Conservation (phyloP, 30 jellyfish, hydroid and myxozoan genomes). For the Cassiopea andromeda region DNA sequence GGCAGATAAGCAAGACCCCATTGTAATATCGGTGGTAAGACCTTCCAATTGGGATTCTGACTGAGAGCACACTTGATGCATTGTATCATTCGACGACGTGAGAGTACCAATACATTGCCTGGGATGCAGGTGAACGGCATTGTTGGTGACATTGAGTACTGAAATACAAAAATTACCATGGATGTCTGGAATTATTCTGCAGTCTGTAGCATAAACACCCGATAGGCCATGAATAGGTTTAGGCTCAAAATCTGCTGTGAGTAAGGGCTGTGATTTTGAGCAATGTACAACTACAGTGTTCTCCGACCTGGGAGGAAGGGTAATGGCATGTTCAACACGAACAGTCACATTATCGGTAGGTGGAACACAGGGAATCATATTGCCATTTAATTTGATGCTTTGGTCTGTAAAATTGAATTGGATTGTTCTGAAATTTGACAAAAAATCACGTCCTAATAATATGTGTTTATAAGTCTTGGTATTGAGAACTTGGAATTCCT, state of each 20-base stretch:
- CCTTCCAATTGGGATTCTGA: not conserved
- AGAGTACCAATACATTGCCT: not conserved
- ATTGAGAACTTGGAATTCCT: not conserved
- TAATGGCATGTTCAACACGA: not conserved
- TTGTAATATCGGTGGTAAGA: not conserved
- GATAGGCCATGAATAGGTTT: not conserved
- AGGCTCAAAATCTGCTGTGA: not conserved
- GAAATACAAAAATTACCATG: not conserved
- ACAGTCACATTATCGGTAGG: not conserved
- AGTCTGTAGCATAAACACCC: not conserved
- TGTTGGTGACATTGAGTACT: not conserved
- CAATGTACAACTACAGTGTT: not conserved
- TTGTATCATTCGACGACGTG: not conserved
- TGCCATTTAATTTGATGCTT: not conserved
- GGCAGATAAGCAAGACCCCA: not conserved
- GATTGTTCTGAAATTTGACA: not conserved
- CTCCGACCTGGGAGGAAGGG: not conserved
- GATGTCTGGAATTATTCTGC: not conserved
- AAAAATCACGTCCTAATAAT: not conserved
- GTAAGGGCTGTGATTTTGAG: not conserved
- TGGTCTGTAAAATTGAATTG: not conserved
- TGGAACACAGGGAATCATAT: not conserved
- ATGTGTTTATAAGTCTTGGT: not conserved
- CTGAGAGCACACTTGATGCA: not conserved
- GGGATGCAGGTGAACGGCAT: not conserved